These are phyloP conservation scores for Scopus umbretta DNA, from an alignment of 2,113 vertebrate species.

Conservation along the genomic window DNA sequence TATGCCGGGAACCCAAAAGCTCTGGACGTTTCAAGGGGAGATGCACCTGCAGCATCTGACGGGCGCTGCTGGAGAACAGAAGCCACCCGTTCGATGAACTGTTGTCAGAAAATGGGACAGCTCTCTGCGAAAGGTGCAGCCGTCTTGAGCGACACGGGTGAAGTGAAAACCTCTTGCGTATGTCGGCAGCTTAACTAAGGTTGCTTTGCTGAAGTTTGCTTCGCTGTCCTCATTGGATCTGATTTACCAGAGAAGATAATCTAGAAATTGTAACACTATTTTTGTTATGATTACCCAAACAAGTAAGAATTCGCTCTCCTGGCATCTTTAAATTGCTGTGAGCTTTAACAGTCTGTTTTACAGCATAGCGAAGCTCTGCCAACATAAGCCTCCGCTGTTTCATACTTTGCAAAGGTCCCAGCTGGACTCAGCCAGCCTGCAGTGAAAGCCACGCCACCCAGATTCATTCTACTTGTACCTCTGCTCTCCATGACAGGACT, in stretches of 20 bases:
- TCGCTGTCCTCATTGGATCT: neutral
- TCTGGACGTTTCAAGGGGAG: neutral
- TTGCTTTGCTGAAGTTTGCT: neutral
- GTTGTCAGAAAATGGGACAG: neutral
- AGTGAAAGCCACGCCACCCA: neutral
- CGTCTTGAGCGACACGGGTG: neutral
- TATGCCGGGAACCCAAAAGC: neutral
- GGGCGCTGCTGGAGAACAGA: neutral
- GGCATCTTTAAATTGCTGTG: neutral
- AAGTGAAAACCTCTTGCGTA: rapidly evolving
- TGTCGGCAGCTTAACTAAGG: neutral
- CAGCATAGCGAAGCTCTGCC: neutral
- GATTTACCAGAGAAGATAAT: neutral
- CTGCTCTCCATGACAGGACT: neutral
- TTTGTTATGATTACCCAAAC: neutral
- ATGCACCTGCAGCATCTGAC: neutral
- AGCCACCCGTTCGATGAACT: neutral
- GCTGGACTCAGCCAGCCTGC: neutral
- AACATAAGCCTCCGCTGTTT: neutral
- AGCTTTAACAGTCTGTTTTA: neutral
- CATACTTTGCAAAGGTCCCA: neutral
- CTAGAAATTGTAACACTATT: neutral
- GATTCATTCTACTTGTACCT: neutral
- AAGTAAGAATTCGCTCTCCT: neutral
- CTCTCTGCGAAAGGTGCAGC: neutral